Percentiles rank a stretch among this genome's conserved stretches.
Evolutionary conservation across 2,888 invertebrate species (phyloP).

Genomic region (Lypha dubia): DNA sequence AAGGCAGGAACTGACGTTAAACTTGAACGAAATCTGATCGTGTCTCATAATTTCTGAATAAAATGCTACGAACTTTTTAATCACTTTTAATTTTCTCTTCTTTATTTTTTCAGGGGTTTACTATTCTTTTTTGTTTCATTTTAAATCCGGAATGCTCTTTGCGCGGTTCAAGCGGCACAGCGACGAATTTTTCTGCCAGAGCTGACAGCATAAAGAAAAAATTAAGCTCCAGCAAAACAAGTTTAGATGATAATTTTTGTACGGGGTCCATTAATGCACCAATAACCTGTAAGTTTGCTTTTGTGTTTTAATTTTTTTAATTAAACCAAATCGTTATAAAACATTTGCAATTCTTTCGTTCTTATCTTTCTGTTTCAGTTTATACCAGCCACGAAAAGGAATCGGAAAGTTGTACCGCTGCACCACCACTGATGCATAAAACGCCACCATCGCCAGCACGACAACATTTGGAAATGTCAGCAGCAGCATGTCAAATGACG

Average conservation of each 20-base stretch:
- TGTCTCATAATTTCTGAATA: too few relatives aligned
- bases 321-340: background rate
- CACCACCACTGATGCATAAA: conserved; percentile 74
- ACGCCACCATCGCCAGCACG: conserved; percentile 75
- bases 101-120: conserved; percentile 79
- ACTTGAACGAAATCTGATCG: too few relatives aligned
- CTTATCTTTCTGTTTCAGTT: conserved; percentile 75
- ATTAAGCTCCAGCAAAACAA: conserved; percentile 80
- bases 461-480: conserved; percentile 71
- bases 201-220: conserved; percentile 77
- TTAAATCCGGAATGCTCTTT: conserved; percentile 82
- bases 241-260: conserved; percentile 82
- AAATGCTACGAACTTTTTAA: too few relatives aligned
- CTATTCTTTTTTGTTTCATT: conserved; percentile 82
- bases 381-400: conserved; percentile 83
- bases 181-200: conserved; percentile 68
- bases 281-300: conserved; percentile 81
- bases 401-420: conserved; percentile 81
- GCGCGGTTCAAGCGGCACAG: conserved; percentile 65
- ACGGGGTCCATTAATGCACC: conserved; percentile 82
- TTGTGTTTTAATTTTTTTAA: conserved; percentile 65
- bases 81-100: too few relatives aligned
- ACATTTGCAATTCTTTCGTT: background rate
- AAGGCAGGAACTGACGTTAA: too few relatives aligned
- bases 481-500: conserved; percentile 77